Percentiles rank a stretch among this genome's conserved stretches.
phyloP scores from a whole-genome alignment of 2,888 invertebrate species.

The Carcina quercana region DNA sequence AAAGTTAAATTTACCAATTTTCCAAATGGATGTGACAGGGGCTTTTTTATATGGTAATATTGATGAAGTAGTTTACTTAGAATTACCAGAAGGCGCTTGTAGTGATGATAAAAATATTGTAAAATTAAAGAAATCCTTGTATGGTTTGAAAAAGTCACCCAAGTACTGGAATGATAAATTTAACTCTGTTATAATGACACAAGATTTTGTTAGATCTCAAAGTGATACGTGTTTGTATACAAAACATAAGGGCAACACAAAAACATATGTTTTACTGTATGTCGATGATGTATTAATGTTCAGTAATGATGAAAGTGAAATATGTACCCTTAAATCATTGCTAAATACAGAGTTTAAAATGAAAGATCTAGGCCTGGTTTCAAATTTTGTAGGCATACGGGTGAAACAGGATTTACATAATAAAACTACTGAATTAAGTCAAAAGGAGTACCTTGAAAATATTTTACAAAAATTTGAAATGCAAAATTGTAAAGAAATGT shows the following conservation, averaged over 20 bases:
- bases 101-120: slow-evolving; percentile 8
- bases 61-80: slow-evolving; percentile 12
- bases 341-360: slow-evolving; percentile 10
- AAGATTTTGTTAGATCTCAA: slow-evolving; percentile 12
- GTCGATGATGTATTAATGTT: slow-evolving; percentile 11
- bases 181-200: slow-evolving; percentile 10
- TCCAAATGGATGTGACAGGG: slow-evolving; percentile 16
- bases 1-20: slow-evolving; percentile 3
- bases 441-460: slow-evolving; percentile 10
- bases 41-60: slow-evolving; percentile 15
- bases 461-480: slow-evolving; percentile 8
- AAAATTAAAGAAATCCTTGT: slow-evolving; percentile 14
- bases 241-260: slow-evolving; percentile 5
- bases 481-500: slow-evolving; percentile 10
- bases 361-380: slow-evolving; percentile 10
- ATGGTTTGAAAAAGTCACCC: slow-evolving; percentile 16
- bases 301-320: slow-evolving; percentile 7
- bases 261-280: slow-evolving; percentile 12
- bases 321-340: slow-evolving; percentile 5
- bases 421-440: slow-evolving; percentile 5
- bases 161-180: slow-evolving; percentile 15
- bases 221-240: slow-evolving; percentile 13
- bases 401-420: slow-evolving; percentile 9
- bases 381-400: slow-evolving; percentile 10
- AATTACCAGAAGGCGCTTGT: slow-evolving; percentile 16